Base-by-base conservation (phyloP, 1,140 invertebrate genomes). In the Lethrus apterus region DNA sequence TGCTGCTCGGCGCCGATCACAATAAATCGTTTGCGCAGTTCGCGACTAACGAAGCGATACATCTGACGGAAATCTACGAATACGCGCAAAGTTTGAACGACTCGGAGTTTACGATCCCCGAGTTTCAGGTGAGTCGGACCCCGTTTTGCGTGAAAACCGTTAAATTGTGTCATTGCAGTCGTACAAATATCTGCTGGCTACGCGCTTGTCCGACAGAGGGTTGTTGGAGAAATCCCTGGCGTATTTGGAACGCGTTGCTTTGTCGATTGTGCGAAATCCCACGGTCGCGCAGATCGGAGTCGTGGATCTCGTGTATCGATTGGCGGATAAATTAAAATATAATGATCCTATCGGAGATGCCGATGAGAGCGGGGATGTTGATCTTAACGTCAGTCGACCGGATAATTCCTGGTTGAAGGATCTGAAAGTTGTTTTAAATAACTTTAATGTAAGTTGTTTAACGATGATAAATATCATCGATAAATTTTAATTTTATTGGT, bases 1-100 rank as follows among this genome's bases (percentile, higher is more conserved):
- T 90, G 17, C 71, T 95, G 10, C 75, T 96, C 45, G 86, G 89
- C 33, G 78, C 85, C 1, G 81, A 83, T 58, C 74, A 77, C 36
- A 70, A 74, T 48, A 72, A 75, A 51, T 58, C 74, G 3, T 81
- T 81, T 51, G 59, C 68, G n/a, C 74, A 81, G 52, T 88, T 93
- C 68, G 81, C 83, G 8, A 81, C 76, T 21, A 84, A 83, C 59
- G 81, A 88, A 63, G 88, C 91, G 3, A 85, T 96, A 36, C 89
- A 94, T 70, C 83, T 92, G 62, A 96, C 92, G 0, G 90, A 96
- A 69, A 85, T 95, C 40, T 96, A 93, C 65, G 93, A 96, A 67
- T 97, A 92, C 67, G 92, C 90, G 0, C 78, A 84, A 33, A 82
- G 83, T 50, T 74, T 96, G 20, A 83, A 80, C 50, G 83, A 87